A percentile compares a stretch with the other conserved stretches of the same genome.
These are phyloP conservation scores for Pseudomugil gertrudae DNA, from an alignment of 2,797 vertebrate genomes.

Conservation along the genomic window DNA sequence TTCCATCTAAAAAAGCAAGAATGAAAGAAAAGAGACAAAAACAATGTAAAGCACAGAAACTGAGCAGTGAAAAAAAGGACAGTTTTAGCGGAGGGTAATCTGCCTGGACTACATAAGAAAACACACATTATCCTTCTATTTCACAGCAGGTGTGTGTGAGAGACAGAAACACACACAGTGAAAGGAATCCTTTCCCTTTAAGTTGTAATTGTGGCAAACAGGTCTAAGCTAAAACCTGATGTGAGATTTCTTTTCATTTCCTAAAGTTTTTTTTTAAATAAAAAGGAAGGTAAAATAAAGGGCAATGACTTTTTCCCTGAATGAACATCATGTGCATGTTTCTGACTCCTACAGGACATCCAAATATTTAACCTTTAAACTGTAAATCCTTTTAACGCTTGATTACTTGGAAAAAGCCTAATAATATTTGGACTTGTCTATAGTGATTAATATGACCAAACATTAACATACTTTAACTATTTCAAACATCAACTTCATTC, in stretches of 20 bases:
- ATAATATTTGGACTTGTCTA: too few relatives aligned
- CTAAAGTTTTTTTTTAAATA: background rate
- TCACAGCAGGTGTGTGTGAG: too few relatives aligned
- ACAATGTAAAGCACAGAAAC: conserved; percentile 6
- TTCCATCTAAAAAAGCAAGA: conserved; percentile 86
- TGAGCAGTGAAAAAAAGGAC: conserved; percentile 6
- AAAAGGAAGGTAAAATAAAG: background rate
- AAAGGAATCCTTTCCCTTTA: too few relatives aligned
- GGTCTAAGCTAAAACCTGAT: background rate
- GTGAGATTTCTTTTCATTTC: background rate
- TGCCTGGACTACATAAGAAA: conserved; percentile 24
- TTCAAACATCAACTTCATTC: background rate
- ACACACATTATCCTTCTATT: conserved; percentile 11
- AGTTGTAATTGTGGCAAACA: too few relatives aligned
- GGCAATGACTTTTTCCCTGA: background rate
- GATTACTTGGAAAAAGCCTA: too few relatives aligned
- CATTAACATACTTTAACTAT: background rate
- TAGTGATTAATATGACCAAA: too few relatives aligned
- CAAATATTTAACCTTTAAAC: too few relatives aligned
- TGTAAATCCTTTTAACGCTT: too few relatives aligned
- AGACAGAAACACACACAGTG: too few relatives aligned
- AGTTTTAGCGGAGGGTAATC: conserved; percentile 13
- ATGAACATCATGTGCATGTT: background rate
- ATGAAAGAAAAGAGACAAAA: conserved; percentile 21
- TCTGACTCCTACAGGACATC: background rate